phyloP scores from a whole-genome alignment of 2,113 vertebrate genomes.

The Microtus oregoni region DNA sequence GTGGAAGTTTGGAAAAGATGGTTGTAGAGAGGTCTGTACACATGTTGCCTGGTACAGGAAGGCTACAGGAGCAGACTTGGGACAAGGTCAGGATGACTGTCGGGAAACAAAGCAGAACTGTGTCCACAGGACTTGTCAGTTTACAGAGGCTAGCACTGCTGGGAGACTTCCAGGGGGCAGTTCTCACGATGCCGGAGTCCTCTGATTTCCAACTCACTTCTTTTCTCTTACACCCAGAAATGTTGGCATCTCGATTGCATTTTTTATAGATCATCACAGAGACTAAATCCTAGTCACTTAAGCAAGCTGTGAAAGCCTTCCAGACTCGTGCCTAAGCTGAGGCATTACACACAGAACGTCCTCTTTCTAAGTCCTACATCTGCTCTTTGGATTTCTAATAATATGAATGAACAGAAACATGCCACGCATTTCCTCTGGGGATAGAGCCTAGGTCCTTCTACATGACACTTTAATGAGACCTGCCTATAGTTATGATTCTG shows the following conservation, averaged over 20 bases:
- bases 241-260: background rate
- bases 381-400: background rate
- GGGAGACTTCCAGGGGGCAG: background rate
- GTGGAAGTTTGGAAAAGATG: background rate
- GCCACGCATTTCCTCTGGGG: background rate
- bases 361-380: background rate
- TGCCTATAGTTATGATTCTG: background rate
- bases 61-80: background rate
- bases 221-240: background rate
- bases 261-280: background rate
- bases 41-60: background rate
- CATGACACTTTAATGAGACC: background rate
- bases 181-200: background rate
- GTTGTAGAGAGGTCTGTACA: background rate
- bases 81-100: background rate
- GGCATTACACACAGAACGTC: background rate
- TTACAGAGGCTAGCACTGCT: background rate
- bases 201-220: background rate
- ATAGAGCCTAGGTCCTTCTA: background rate
- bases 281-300: constrained; percentile 28
- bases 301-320: background rate
- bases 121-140: background rate
- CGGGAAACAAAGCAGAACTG: background rate
- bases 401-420: background rate
- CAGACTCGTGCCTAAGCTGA: background rate